Evolutionary conservation across 2,113 vertebrate genomes (phyloP), one percentile per base, ranked within the genome.

Genomic region (Triplophysa dalaica): DNA sequence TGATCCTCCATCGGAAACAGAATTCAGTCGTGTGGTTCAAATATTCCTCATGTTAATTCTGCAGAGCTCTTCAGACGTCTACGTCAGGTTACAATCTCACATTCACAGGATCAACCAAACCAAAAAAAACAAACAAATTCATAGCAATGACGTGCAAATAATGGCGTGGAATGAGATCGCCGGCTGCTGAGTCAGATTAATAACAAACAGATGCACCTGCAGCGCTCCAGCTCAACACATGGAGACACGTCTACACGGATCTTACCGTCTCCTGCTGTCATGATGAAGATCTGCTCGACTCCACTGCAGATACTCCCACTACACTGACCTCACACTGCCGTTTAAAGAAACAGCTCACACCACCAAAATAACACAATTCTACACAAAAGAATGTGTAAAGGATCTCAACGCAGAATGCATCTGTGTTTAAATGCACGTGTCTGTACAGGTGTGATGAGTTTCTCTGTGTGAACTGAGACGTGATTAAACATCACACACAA

Each of bases 231-330:
- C 14, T 29, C 54, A 74, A 22, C 78, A 24, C 38, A 13, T 0
- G 6, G 1, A 43, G 26, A 48, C 9, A 65, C 10, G 43, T 11
- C 17, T 38, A 2, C 16, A 17, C 8, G 26, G 41, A 65, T 66
- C 72, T 63, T 81, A 87, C 86, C 84, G 80, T 82, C 77, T 13
- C 64, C 80, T 50, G 82, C 74, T 9, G 84, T 85, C 86, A 87
- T 87, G 29, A 54, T 78, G 75, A 56, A 21, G 50, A 13, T 70
- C 67, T 52, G 67, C 33, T 45, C 43, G 43, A 45, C 43, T 45
- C 43, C 9, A 45, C 43, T 12, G 43, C 43, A 11, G 43, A 11
- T 45, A 45, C 43, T 45, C 9, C 43, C 43, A 45, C 43, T 45
- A 45, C 11, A 45, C 43, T 45, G 43, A 45, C 43, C 8, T 45